Evolutionary conservation across 2,888 invertebrate genomes (phyloP), one percentile per base, ranked within the genome.

Genomic region (Fissipunctia ypsillon): DNA sequence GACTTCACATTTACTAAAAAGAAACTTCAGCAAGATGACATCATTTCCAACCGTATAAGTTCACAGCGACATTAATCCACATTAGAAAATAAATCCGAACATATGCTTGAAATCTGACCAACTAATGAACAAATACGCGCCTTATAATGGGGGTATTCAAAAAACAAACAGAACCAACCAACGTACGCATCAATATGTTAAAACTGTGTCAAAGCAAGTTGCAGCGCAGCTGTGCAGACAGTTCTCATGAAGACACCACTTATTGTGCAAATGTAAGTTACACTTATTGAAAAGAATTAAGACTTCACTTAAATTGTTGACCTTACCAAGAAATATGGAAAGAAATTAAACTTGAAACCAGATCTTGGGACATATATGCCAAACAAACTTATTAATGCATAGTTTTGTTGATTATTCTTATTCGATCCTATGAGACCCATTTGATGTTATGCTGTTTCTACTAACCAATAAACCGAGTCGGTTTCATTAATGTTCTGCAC

Each of bases 211-310:
- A 89, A 71, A 88, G 80, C 69, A 85, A 84, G 84, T 84, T 80
- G 78, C 78, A 82, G 69, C 84, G 83, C 90, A 91, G 89, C 91
- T 91, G 90, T 89, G 84, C 80, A 84, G 87, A 90, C 91, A 90
- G 69, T 80, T 74, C 69, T 84, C 61, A 82, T 54, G 76, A 65
- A 76, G 73, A 73, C 67, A 71, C 69, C 81, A 78, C 74, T 80
- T 84, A 83, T 75, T 76, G 69, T 81, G 59, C 61, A 61, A 85
- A 87, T 83, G 83, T 87, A 81, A 86, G 87, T 86, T 85, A 85
- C 74, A 80, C 59, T 83, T 75, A 81, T 70, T 81, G 50, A 71
- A 64, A 75, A 84, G 56, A 67, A 83, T 69, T 78, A 73, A 76
- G 63, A 61, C 61, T 66, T 79, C 73, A 79, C 71, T 57, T 38